These are phyloP conservation scores for Triplophysa tibetana DNA, from an alignment of 2,113 vertebrate genomes.

Conservation along the genomic window DNA sequence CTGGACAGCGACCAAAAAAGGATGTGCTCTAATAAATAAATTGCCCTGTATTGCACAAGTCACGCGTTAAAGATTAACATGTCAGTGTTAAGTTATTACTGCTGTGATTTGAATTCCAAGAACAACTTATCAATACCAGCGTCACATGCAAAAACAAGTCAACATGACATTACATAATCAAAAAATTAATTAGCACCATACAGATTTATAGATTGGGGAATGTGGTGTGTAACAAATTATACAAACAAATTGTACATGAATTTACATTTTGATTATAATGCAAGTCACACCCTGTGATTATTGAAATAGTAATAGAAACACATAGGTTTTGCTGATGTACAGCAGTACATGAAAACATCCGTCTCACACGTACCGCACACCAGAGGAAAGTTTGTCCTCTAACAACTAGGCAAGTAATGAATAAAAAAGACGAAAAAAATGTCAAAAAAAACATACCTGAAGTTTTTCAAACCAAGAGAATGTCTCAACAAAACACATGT, in stretches of 20 bases:
- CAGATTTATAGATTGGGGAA: neutral
- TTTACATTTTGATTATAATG: neutral
- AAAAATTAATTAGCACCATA: neutral
- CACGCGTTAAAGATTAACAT: neutral
- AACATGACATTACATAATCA: conserved; percentile 20
- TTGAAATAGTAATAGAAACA: too few species aligned
- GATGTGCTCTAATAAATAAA: conserved; percentile 6
- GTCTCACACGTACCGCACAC: neutral
- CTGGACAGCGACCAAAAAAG: conserved; percentile 19
- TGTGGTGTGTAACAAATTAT: neutral
- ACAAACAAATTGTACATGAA: neutral
- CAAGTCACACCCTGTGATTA: neutral
- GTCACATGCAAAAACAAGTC: conserved; percentile 24
- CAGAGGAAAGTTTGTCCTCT: conserved; percentile 27
- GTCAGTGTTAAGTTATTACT: neutral
- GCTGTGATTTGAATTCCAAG: neutral
- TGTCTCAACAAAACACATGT: neutral
- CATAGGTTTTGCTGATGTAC: neutral
- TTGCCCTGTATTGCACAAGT: conserved; percentile 8
- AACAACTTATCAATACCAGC: conserved; percentile 3
- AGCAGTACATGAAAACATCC: neutral
- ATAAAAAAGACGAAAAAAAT: neutral
- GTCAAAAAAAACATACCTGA: conserved; percentile 10
- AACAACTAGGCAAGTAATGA: neutral
- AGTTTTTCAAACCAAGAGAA: conserved; percentile 5